A percentile compares a stretch with the other conserved stretches of the same genome.
These are phyloP conservation scores for Megalops cyprinoides DNA, from an alignment of 2,797 vertebrate species.

Conservation along the genomic window DNA sequence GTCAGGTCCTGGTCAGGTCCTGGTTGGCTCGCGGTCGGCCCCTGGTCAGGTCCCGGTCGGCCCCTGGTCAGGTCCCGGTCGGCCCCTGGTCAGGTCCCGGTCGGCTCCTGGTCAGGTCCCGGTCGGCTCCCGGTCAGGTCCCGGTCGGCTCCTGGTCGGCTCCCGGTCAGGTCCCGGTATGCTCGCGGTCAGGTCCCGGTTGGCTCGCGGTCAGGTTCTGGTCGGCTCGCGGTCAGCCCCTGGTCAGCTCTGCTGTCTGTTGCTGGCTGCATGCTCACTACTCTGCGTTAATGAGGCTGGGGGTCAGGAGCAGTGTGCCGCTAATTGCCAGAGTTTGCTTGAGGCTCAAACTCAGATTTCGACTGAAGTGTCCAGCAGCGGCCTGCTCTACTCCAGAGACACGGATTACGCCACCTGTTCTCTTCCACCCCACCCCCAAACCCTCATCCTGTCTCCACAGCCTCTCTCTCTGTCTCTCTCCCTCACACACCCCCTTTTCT, in stretches of 20 bases:
- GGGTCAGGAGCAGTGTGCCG: not conserved
- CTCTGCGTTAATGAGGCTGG: not conserved
- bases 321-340: not conserved
- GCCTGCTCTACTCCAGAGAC: not conserved
- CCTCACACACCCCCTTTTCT: slow-evolving; percentile 41
- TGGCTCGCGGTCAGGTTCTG: not conserved
- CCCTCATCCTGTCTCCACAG: not conserved
- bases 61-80: too few relatives aligned
- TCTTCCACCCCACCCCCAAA: not conserved
- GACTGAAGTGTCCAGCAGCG: not conserved
- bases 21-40: too few relatives aligned
- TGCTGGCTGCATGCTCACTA: not conserved
- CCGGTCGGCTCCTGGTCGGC: too few relatives aligned
- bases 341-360: not conserved
- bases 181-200: too few relatives aligned
- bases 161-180: not conserved
- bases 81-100: not conserved
- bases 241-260: too few relatives aligned
- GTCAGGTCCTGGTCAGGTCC: too few relatives aligned
- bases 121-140: too few relatives aligned
- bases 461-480: slow-evolving; percentile 36
- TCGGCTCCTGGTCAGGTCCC: too few relatives aligned
- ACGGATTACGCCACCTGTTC: too few relatives aligned
- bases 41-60: too few relatives aligned
- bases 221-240: not conserved